Base-by-base conservation (phyloP, 2,113 vertebrate genomes). In the Bostrychus sinensis region DNA sequence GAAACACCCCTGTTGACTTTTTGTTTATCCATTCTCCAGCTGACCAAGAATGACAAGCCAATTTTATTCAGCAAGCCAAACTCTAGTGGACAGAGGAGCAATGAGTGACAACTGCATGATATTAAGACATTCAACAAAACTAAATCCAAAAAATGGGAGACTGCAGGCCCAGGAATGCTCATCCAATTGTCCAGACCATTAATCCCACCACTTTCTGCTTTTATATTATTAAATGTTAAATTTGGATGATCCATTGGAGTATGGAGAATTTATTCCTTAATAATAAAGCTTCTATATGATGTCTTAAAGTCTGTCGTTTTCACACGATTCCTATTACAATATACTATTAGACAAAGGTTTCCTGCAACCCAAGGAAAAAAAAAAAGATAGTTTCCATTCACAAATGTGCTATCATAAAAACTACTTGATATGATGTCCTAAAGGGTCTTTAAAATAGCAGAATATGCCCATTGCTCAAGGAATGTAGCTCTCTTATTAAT, bases 401-500 rank as follows among this genome's bases (percentile, higher is more conserved):
- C 13, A 17, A 43, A 2, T 45, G 19, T 45, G 14, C 23, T 4
- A 46, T 46, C 7, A 46, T 19, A 20, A 20, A 45, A 48, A 48
- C 45, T 6, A 20, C 25, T 16, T 34, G 38, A 56, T 30, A 67
- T 39, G 39, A 30, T 67, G 46, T 70, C 75, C 83, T 16, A 60
- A 78, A 56, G 62, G 68, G 56, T 71, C 66, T 78, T 78, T 75
- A 76, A 85, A 86, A 89, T 61, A 77, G 57, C 23, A 67, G 41
- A 72, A 75, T 72, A 72, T 55, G 70, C 56, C 73, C 66, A 60
- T 51, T 25, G 78, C 81, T 86, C 75, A 56, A 55, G 61, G 71
- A 70, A 81, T 83, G 57, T 50, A 20, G 45, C 42, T 65, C 71
- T 22, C 51, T 57, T 55, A 84, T 91, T 87, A 89, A 90, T 88